Percentiles rank a stretch among this genome's conserved stretches.
phyloP scores from a whole-genome alignment of 1,140 invertebrate genomes.

The Drosophila mojavensis region DNA sequence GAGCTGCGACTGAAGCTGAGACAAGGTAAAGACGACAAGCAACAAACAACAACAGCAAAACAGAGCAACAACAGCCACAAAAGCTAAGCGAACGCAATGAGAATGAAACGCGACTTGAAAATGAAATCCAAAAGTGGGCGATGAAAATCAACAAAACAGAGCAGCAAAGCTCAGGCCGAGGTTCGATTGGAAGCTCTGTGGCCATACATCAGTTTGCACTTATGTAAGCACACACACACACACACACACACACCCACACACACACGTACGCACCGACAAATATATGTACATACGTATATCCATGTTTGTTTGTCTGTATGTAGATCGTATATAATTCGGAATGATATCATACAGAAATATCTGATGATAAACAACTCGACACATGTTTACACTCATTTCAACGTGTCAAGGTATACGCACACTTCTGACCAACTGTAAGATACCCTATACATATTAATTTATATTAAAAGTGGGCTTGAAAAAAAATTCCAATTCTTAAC shows the following conservation, averaged over 20 bases:
- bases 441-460: neutral
- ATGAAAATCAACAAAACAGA: conserved; percentile 27
- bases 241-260: neutral
- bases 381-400: neutral
- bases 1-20: conserved; percentile 20
- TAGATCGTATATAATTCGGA: neutral
- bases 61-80: conserved; percentile 1
- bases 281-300: neutral
- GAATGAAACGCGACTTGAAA: conserved; percentile 65
- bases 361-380: conserved; percentile 4
- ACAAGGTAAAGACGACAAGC: conserved; percentile 27
- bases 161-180: conserved; percentile 13
- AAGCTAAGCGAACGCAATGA: conserved; percentile 47
- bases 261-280: neutral
- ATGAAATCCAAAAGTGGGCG: conserved; percentile 42
- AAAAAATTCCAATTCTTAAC: no score
- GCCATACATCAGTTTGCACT: neutral
- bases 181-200: conserved; percentile 23
- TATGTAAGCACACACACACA: conserved; percentile 2
- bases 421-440: neutral
- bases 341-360: conserved; percentile 9
- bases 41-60: neutral
- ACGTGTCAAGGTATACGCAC: neutral
- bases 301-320: neutral
- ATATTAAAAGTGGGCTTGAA: no score